phyloP scores from a whole-genome alignment of 1,140 invertebrate genomes.

The Mamestra configurata region DNA sequence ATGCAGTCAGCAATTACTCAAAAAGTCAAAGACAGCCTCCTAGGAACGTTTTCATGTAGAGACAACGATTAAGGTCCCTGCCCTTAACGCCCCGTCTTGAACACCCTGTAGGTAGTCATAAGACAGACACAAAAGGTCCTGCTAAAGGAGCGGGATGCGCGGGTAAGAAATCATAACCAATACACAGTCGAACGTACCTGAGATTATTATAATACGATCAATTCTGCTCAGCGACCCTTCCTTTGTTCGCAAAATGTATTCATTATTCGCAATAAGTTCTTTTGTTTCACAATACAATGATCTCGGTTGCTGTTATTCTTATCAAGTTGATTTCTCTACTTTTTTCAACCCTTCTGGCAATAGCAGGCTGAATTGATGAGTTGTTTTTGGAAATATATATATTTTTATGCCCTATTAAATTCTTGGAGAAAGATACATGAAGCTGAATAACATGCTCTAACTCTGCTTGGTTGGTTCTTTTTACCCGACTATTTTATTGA shows the following conservation, averaged over 20 bases:
- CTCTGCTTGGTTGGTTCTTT: no score
- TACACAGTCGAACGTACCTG: neutral
- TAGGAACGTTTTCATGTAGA: no score
- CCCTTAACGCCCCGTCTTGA: no score
- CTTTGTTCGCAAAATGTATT: conserved; percentile 29
- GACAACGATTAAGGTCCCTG: no score
- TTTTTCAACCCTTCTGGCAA: conserved; percentile 33
- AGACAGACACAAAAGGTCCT: neutral
- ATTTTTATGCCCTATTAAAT: conserved; percentile 1
- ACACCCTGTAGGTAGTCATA: neutral
- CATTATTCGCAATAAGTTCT: conserved; percentile 44
- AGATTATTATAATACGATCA: conserved; percentile 19
- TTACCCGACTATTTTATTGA: no score
- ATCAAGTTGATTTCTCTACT: conserved; percentile 17
- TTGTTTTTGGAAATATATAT: conserved; percentile 6
- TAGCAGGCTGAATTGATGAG: conserved; percentile 13
- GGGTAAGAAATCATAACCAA: conserved; percentile 11
- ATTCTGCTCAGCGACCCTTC: conserved; percentile 14
- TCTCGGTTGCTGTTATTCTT: conserved; percentile 31
- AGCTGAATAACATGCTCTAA: neutral
- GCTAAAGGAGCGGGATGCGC: neutral
- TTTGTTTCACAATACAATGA: conserved; percentile 40
- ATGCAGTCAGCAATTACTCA: no score
- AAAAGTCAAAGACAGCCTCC: no score
- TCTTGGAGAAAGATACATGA: neutral